Percentiles rank a stretch among this genome's conserved stretches.
Evolutionary conservation across 2,113 vertebrate species (phyloP).

Genomic region (Colaptes auratus): DNA sequence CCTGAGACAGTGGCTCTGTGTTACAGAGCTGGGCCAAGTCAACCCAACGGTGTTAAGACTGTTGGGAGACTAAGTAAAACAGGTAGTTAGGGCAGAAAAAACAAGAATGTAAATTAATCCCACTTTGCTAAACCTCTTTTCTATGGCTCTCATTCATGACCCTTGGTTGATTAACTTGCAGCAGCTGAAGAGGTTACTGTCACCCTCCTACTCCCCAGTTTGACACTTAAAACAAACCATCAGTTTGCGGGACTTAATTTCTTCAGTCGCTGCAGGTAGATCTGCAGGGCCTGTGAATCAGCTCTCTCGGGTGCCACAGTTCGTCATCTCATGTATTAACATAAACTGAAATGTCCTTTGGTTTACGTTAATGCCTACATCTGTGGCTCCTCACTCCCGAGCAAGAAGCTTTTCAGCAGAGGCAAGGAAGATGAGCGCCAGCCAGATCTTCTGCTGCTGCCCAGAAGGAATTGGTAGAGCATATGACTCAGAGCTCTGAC

Average conservation of each 20-base stretch:
- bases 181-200: neutral
- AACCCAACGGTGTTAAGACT: neutral
- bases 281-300: neutral
- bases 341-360: neutral
- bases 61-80: neutral
- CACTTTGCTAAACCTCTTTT: neutral
- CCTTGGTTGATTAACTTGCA: neutral
- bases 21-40: neutral
- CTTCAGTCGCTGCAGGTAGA: neutral
- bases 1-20: neutral
- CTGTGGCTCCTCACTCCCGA: neutral
- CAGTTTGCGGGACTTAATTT: neutral
- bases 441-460: neutral
- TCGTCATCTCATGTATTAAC: neutral
- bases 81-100: neutral
- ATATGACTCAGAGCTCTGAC: neutral
- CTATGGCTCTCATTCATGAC: neutral
- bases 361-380: neutral
- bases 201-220: accelerated
- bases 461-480: neutral
- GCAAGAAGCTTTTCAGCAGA: neutral
- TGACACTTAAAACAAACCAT: neutral
- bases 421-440: accelerated
- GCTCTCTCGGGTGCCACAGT: neutral
- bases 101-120: neutral